Base-by-base conservation (phyloP, 2,888 invertebrate species). In the Ommatoiulus sabulosus region DNA sequence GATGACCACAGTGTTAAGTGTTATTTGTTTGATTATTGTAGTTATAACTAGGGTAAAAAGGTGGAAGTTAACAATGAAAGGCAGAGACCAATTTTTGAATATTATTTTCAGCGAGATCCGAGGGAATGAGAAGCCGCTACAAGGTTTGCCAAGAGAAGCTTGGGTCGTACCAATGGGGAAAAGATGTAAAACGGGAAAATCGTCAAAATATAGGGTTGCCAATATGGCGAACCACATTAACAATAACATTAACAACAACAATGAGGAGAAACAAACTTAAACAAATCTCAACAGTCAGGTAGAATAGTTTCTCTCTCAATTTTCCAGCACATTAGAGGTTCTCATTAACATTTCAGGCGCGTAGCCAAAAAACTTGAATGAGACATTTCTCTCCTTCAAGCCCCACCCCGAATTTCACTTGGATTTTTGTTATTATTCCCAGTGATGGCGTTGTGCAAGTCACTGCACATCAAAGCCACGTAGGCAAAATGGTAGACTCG, bases 1-100 rank as follows among this genome's bases (percentile, higher is more conserved):
- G 85, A 85, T 46, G 85, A 85, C 85, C 85, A 85, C 85, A 85
- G 72, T 24, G 72, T 72, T 72, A 72, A 24, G 24, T 72, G 72
- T 72, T 72, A 72, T 72, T 72, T 24, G 72, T 72, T 72, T 72
- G 72, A 72, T 72, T 72, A 72, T 72, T 72, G 24, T 72, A 24
- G 72, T 72, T 72, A 72, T 72, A 72, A 72, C 24, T 24, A 72
- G 72, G 24, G 72, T 72, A 72, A 72, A 20, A 24, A 24, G 72
- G 72, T 72, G 72, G 12, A 24, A 72, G 72, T 72, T 72, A 72
- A 72, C 72, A 72, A 63, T 63, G 20, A 72, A 24, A 3, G 72
- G 72, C 24, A 72, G 72, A 72, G 72, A 72, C 72, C 72, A 8
- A 72, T 24, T 72, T 72, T 72, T 3, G 24, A 24, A 72, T 24